A percentile compares a stretch with the other conserved stretches of the same genome.
Conservation (phyloP, 2,113 vertebrate genomes). For the Scortum barcoo region DNA sequence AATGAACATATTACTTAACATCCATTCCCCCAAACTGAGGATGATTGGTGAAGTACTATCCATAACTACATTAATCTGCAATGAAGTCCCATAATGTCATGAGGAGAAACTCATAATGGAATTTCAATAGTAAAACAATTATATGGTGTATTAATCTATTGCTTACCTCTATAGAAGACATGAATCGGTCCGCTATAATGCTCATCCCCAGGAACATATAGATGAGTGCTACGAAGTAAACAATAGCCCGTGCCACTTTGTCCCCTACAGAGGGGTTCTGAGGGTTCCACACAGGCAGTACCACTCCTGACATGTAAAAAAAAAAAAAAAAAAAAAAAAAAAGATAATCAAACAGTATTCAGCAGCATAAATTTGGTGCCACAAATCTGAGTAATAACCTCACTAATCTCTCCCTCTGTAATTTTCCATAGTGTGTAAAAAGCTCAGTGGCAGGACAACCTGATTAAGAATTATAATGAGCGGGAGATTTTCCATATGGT, state of each 20-base stretch:
- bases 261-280: slow-evolving; percentile 89
- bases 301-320: slow-evolving; percentile 74
- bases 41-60: not conserved
- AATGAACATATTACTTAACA: not conserved
- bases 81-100: not conserved
- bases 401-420: not conserved
- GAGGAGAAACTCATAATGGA: not conserved
- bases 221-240: slow-evolving; percentile 89
- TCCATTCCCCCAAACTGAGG: not conserved
- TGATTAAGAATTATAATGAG: slow-evolving; percentile 36
- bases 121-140: not conserved
- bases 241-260: slow-evolving; percentile 88
- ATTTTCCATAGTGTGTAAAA: not conserved
- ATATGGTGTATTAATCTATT: not conserved
- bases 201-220: slow-evolving; percentile 92
- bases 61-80: not conserved
- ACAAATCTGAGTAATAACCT: not conserved
- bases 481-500: slow-evolving; percentile 20
- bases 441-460: slow-evolving; percentile 1
- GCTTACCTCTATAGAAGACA: slow-evolving; percentile 87
- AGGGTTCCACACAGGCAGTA: slow-evolving; percentile 88
- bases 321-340: not conserved
- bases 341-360: not conserved
- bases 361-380: not conserved
- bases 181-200: slow-evolving; percentile 89